These are phyloP conservation scores for Megalurothrips usitatus DNA, from an alignment of 2,888 invertebrate species.

Conservation along the genomic window DNA sequence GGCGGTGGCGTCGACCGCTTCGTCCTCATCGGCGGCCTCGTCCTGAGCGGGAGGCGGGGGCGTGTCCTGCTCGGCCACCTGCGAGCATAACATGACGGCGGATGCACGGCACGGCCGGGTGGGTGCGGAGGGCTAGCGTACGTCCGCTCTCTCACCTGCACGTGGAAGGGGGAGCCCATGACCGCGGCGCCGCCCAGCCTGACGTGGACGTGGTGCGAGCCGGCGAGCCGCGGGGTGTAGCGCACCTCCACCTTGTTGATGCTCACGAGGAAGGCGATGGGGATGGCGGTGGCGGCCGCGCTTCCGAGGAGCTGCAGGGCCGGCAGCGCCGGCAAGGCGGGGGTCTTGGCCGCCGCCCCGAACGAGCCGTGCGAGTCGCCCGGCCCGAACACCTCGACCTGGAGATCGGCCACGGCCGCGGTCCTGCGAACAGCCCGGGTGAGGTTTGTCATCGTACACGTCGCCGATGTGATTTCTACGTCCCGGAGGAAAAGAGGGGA, in stretches of 20 bases:
- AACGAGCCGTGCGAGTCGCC: background rate
- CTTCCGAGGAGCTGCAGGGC: background rate
- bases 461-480: no score
- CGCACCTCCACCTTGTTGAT: conserved; percentile 19
- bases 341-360: background rate
- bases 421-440: background rate
- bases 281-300: background rate
- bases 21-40: background rate
- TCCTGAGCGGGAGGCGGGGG: background rate
- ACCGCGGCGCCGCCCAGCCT: background rate
- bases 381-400: background rate
- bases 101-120: no score
- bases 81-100: no score
- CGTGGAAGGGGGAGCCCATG: conserved; percentile 11
- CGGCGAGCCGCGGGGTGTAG: background rate
- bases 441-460: background rate
- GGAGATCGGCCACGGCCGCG: background rate
- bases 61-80: conserved; percentile 21
- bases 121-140: no score
- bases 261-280: background rate
- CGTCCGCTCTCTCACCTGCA: background rate
- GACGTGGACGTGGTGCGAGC: background rate
- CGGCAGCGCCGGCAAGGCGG: background rate
- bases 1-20: background rate
- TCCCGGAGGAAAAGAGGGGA: background rate